A percentile compares a stretch with the other conserved stretches of the same genome.
Evolutionary conservation across 2,888 invertebrate species (phyloP).

Genomic region (Lottia gigantea): DNA sequence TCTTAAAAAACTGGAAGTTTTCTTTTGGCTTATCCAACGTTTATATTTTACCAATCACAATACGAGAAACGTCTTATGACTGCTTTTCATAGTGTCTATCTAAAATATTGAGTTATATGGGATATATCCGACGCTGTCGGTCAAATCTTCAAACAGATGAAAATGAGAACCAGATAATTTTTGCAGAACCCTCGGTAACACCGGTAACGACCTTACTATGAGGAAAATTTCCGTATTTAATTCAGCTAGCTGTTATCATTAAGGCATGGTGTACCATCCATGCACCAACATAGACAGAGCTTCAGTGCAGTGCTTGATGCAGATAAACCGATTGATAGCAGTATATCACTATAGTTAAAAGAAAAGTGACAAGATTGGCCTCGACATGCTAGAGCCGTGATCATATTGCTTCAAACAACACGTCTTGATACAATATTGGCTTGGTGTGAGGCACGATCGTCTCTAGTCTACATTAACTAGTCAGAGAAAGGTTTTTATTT

Average conservation of each 20-base stretch:
- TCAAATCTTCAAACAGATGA: no score
- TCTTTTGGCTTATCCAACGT: background rate
- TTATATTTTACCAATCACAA: background rate
- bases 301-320: no score
- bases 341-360: background rate
- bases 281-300: no score
- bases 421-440: background rate
- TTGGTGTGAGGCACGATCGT: slow-evolving; percentile 4
- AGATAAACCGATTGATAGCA: background rate
- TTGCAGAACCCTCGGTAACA: no score
- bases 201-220: no score
- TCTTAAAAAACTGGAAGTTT: background rate
- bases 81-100: no score
- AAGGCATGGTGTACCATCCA: no score
- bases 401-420: background rate
- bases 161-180: no score
- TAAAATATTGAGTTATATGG: no score
- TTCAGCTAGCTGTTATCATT: no score
- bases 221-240: no score
- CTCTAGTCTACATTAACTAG: background rate
- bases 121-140: no score
- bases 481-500: slow-evolving; percentile 17
- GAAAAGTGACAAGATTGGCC: slow-evolving; percentile 7
- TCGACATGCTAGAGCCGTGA: background rate
- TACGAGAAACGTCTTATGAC: background rate